Evolutionary conservation across 1,140 invertebrate genomes (phyloP), one percentile per base, ranked within the genome.

Genomic region (Medauroidea extradentata): DNA sequence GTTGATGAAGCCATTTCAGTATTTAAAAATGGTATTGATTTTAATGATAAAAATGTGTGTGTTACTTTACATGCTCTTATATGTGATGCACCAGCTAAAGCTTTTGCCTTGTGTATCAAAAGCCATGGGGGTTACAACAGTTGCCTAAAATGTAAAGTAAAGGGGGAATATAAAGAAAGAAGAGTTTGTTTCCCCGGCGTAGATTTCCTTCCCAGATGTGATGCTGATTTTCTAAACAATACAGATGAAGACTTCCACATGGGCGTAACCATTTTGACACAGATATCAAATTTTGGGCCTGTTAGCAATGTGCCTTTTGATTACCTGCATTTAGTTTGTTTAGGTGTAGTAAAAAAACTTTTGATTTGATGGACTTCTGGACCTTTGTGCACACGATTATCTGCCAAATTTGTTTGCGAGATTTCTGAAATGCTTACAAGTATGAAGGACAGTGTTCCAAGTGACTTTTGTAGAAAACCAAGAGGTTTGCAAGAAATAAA

Each of bases 261-360:
- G 24, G 52, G 52, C 29, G 48, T 13, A 16, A 53, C 60, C 0
- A 43, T 39, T 1, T 53, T 66, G 2, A 59, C 56, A 57, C 14
- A 43, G 11, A 34, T 34, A 53, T 25, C 60, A 23, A 8, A 49
- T 9, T 11, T 69, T 25, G 58, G 52, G 7, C 53, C 69, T 55
- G 63, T 69, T 24, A 53, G 44, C 21, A 11, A 53, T 18, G 41
- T 69, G 53, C 65, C 67, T 16, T 44, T 61, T 18, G 67, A 69
- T 44, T 68, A 64, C 50, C 63, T 64, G 67, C 65, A 66, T 44
- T 34, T 63, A 3, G 46, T 62, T 7, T 64, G 60, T 39, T 49
- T 64, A 1, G 62, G 67, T 14, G 64, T 65, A 7, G 44, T 57
- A 27, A 58, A 57, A 54, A 67, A 60, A 57, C 18, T 66, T n/a